Evolutionary conservation across 1,140 invertebrate genomes (phyloP).

Genomic region (Drosophila sproati): DNA sequence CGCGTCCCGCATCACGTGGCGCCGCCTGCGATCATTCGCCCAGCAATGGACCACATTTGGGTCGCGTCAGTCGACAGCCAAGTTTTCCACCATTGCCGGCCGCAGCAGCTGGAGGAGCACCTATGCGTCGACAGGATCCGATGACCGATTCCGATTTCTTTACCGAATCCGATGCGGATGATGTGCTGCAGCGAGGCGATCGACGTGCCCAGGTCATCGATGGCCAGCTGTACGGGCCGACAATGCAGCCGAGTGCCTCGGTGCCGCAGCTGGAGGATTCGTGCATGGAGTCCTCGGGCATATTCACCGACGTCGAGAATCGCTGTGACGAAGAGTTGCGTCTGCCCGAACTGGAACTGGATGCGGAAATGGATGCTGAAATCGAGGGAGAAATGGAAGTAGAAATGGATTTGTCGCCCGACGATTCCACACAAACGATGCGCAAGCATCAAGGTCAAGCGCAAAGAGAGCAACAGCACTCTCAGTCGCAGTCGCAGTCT

Average conservation of each 20-base stretch:
- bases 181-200: constrained; percentile 90
- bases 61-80: constrained; percentile 72
- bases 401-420: constrained; percentile 86
- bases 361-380: constrained; percentile 42
- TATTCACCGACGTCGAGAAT: constrained; percentile 93
- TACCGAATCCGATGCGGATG: constrained; percentile 94
- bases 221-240: constrained; percentile 91
- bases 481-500: constrained; percentile 22
- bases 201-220: constrained; percentile 92
- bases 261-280: constrained; percentile 86
- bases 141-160: constrained; percentile 96
- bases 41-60: constrained; percentile 75
- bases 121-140: constrained; percentile 88
- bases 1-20: constrained; percentile 90
- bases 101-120: constrained; percentile 27
- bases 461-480: constrained; percentile 51
- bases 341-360: constrained; percentile 63
- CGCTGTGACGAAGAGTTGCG: constrained; percentile 85
- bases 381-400: not conserved
- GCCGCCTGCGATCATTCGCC: constrained; percentile 89
- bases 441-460: constrained; percentile 76
- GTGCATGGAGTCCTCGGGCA: constrained; percentile 93
- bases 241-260: constrained; percentile 82
- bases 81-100: constrained; percentile 72
- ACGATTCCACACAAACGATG: constrained; percentile 85